Base-by-base conservation (phyloP, 1,140 invertebrate species). In the Coenobita brevimanus region DNA sequence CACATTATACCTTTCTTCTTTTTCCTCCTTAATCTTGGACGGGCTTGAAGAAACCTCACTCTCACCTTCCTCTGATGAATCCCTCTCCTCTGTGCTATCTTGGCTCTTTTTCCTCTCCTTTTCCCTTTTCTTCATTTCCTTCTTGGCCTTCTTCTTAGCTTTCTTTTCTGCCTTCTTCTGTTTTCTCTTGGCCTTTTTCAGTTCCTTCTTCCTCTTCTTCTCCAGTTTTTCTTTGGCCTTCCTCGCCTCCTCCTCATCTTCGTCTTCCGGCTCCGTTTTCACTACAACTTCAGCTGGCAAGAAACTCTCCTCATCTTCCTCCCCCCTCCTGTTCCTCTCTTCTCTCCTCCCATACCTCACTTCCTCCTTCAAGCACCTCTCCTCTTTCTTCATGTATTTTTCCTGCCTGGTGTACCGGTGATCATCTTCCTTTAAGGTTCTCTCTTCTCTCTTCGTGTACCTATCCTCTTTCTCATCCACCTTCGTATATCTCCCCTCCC, bases 161-260 rank as follows among this genome's bases (percentile, higher is more conserved):
- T 21, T 30, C 33, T 27, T 60, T 54, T n/a, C 2, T 38, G 30
- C 38, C 57, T 10, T 38, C 60, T 0, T 64, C 78, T 81, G 21
- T 64, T 30, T 33, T 41, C 64, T 81, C 27, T 3, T 24, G 27
- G 33, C n/a, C n/a, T 64, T 64, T 64, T 64, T 81, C 30, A 36
- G 41, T 27, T 50, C 43, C 30, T 17, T 57, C 27, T 79, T 43
- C 33, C 64, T 81, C 33, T 36, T 30, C 24, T 81, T 81, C 24
- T 64, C 64, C 24, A 38, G 3, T 64, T 64, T 33, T 60, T 80
- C 54, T 54, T 80, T 80, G 27, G 50, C 76, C 46, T 80, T 80
- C 76, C 54, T 80, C 36, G 57, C 54, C n/a, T 43, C 76, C 33
- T 80, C 54, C 17, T 81, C 64, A n/a, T 81, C 38, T 4, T 33